Evolutionary conservation across 2,888 invertebrate species (phyloP).

Genomic region (Pristionchus mayeri): DNA sequence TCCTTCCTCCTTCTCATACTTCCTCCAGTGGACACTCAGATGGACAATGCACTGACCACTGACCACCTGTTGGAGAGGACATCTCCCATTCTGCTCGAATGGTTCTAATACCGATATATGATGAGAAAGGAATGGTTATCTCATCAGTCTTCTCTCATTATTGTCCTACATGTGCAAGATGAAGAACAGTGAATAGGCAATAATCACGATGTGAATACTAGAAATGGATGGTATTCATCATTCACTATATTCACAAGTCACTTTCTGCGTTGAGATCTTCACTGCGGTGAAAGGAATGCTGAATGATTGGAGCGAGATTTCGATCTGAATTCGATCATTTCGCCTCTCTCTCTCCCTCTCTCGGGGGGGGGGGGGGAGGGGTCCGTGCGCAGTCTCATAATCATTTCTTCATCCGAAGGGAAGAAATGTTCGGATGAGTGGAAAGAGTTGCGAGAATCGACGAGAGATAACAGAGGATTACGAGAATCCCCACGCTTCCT

Average conservation of each 20-base stretch:
- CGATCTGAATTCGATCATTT: no score
- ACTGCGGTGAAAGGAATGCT: no score
- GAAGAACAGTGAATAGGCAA: not conserved
- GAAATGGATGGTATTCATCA: not conserved
- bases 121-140: not conserved
- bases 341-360: no score
- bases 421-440: not conserved
- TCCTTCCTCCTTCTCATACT: not conserved
- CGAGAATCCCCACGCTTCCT: no score
- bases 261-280: no score
- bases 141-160: not conserved
- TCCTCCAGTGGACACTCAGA: no score
- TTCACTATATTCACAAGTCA: not conserved
- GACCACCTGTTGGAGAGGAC: no score
- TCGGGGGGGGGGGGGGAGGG: no score
- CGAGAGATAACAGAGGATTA: not conserved
- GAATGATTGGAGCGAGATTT: not conserved
- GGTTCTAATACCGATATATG: not conserved
- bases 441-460: not conserved
- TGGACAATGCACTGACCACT: no score
- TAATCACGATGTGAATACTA: not conserved
- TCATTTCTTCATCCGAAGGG: not conserved
- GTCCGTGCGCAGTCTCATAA: not conserved
- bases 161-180: not conserved
- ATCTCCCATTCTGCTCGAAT: not conserved